These are phyloP conservation scores for Drosophila flavopinicola DNA, from an alignment of 2,888 invertebrate species.

Conservation along the genomic window DNA sequence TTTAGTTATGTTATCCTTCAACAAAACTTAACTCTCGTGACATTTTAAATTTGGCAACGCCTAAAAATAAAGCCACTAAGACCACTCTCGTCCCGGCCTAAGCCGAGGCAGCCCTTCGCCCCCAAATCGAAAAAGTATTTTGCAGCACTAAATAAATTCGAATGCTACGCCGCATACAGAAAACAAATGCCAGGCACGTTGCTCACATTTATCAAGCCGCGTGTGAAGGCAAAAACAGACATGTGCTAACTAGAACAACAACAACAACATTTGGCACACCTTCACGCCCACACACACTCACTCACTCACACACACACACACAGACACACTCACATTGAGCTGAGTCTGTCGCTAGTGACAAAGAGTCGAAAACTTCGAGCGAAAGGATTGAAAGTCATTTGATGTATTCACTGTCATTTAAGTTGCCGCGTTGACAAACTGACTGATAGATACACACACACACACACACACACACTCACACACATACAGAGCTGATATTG, in stretches of 20 bases:
- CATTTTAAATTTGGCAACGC: conserved; percentile 17
- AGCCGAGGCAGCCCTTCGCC: background rate
- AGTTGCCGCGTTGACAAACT: conserved; percentile 66
- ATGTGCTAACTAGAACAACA: conserved; percentile 61
- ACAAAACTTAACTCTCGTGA: background rate
- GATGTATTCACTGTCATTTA: conserved; percentile 77
- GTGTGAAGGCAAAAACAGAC: conserved; percentile 29
- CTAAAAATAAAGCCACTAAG: conserved; percentile 11
- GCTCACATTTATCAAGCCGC: conserved; percentile 64
- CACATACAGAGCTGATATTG: conserved; percentile 33
- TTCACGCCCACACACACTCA: conserved; percentile 26
- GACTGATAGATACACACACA: conserved; percentile 57
- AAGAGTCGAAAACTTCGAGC: conserved; percentile 78
- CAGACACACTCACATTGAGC: conserved; percentile 13
- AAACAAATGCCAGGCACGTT: conserved; percentile 67
- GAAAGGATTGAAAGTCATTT: conserved; percentile 79
- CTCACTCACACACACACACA: conserved; percentile 10
- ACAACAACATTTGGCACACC: conserved; percentile 41
- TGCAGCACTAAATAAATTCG: conserved; percentile 41
- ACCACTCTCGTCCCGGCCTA: conserved; percentile 27
- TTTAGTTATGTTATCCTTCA: background rate
- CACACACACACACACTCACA: background rate
- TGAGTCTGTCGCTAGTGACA: conserved; percentile 63
- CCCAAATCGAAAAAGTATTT: conserved; percentile 18
- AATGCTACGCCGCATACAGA: conserved; percentile 12